Percentiles rank a stretch among this genome's conserved stretches.
Evolutionary conservation across 2,797 vertebrate genomes (phyloP).

Genomic region (Benthosema pterotum): DNA sequence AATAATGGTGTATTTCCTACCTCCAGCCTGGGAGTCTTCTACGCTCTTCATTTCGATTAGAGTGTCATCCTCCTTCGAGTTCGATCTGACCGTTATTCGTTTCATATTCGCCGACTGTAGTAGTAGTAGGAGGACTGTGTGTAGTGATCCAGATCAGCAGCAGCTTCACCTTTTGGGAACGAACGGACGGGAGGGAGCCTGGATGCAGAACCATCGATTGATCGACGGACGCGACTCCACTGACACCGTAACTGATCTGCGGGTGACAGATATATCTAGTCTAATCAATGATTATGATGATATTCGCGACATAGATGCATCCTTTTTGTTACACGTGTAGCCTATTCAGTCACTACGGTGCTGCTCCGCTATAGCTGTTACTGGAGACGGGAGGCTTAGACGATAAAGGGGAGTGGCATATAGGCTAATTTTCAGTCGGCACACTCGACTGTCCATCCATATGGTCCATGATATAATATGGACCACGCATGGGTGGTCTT

Average conservation of each 20-base stretch:
- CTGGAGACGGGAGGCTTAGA: slow-evolving; percentile 13
- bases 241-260: neutral
- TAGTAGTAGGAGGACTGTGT: slow-evolving; percentile 9
- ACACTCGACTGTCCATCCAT: slow-evolving; percentile 4
- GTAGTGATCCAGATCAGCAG: too few species aligned
- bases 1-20: slow-evolving; percentile 54
- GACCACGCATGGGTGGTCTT: too few species aligned
- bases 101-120: slow-evolving; percentile 69
- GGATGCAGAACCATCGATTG: neutral
- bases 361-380: slow-evolving; percentile 9
- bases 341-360: slow-evolving; percentile 3
- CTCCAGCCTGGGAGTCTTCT: slow-evolving; percentile 66
- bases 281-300: slow-evolving; percentile 10
- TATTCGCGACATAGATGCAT: slow-evolving; percentile 7
- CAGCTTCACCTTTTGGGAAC: slow-evolving; percentile 33
- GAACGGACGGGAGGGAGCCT: too few species aligned
- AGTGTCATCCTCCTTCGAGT: slow-evolving; percentile 82
- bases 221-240: slow-evolving; percentile 4
- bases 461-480: too few species aligned
- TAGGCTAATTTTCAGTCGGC: slow-evolving; percentile 42
- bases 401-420: slow-evolving; percentile 64
- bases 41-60: slow-evolving; percentile 79
- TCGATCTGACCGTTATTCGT: slow-evolving; percentile 76
- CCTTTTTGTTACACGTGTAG: slow-evolving; percentile 8
- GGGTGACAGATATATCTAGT: neutral